Base-by-base conservation (phyloP, 2,888 invertebrate genomes). In the Agrilus biguttatus region DNA sequence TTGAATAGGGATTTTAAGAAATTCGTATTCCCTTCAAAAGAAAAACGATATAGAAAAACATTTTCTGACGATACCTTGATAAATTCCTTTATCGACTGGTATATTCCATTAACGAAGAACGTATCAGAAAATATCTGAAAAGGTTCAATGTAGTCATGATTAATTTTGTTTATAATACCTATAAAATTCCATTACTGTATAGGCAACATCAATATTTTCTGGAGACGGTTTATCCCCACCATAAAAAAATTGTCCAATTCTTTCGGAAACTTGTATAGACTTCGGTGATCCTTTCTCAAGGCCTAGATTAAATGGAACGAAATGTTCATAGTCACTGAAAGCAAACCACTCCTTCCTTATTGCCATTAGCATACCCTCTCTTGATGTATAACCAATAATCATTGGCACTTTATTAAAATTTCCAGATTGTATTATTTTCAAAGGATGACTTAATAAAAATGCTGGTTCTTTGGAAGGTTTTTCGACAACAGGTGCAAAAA, bases 161-260 rank as follows among this genome's bases (percentile, higher is more conserved):
- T 23, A 23, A 6, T n/a, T n/a, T 23, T 8, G 6, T 23, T 8
- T 2, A 23, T 8, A 8, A 23, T 23, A 8, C 23, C 23, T n/a
- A n/a, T n/a, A 7, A 32, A 5, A n/a, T 40, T 46, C 47, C 44
- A 51, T 52, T 42, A 49, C 35, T 41, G 60, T 54, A 49, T 66
- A 64, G 6, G 23, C 7, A 45, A 62, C 57, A 32, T 66, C 56
- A 4, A 68, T 54, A 23, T 65, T 63, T 17, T 66, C 54, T 42
- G 45, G 52, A 5, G 59, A 55, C 2, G 67, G 59, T 39, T 62
- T 56, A 21, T 63, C 57, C 8, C 67, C 62, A 2, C 64, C 66
- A 49, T 67, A 72, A 51, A 71, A 70, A 8, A 59, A 55, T 14
- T 67, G 47, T 35, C 63, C 62, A 12, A 73, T 56, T 48, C 58